These are phyloP conservation scores for Eustalomyia histrio DNA, from an alignment of 2,888 invertebrate species.

Conservation along the genomic window DNA sequence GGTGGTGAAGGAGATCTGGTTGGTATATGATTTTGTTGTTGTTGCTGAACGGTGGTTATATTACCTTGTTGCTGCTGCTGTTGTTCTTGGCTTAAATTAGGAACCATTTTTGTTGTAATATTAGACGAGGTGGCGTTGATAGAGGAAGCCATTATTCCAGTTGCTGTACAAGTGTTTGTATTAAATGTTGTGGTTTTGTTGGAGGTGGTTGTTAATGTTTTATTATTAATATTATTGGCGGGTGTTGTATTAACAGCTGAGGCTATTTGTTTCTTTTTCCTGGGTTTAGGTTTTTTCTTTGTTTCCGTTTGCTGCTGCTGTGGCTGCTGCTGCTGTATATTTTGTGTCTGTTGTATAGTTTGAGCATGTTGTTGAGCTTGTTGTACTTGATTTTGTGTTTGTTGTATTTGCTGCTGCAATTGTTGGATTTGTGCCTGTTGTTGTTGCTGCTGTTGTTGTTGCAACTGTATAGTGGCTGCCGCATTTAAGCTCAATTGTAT, in stretches of 20 bases:
- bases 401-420: constrained; percentile 62
- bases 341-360: constrained; percentile 43
- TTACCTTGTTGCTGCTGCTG: constrained; percentile 43
- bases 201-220: constrained; percentile 52
- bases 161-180: constrained; percentile 47
- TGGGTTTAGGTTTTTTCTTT: constrained; percentile 73
- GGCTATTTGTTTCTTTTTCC: constrained; percentile 72
- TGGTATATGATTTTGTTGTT: constrained; percentile 11
- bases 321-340: constrained; percentile 66
- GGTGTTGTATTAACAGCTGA: constrained; percentile 53
- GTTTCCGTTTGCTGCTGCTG: constrained; percentile 71
- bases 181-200: constrained; percentile 35
- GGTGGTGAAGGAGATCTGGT: constrained; percentile 69
- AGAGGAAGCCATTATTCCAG: constrained; percentile 45
- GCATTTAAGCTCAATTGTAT: constrained; percentile 65
- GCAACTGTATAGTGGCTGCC: constrained; percentile 73
- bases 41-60: constrained; percentile 29
- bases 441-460: constrained; percentile 72
- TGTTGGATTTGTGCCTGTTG: constrained; percentile 71
- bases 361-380: constrained; percentile 58
- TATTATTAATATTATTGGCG: constrained; percentile 22
- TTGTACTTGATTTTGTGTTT: constrained; percentile 61
- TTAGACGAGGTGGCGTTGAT: constrained; percentile 51
- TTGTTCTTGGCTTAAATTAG: constrained; percentile 60
- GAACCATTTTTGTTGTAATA: constrained; percentile 60